phyloP scores from a whole-genome alignment of 1,140 invertebrate species.

The Linepithema humile region DNA sequence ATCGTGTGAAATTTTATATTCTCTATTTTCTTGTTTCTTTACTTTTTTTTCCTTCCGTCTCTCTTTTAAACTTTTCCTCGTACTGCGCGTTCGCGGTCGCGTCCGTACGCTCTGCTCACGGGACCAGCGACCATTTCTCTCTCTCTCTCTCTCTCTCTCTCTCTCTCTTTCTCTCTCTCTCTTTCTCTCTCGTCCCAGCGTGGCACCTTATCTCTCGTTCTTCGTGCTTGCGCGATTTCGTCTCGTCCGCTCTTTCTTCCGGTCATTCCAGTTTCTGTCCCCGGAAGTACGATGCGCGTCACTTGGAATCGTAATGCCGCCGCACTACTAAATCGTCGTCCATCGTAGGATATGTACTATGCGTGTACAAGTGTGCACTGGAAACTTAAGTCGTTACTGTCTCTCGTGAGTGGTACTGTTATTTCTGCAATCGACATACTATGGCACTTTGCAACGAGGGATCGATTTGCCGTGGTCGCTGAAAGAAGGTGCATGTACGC shows the following conservation, averaged over 20 bases:
- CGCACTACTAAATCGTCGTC: conserved; percentile 38
- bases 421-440: conserved; percentile 20
- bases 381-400: conserved; percentile 6
- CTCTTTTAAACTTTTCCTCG: conserved; percentile 47
- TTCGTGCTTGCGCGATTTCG: conserved; percentile 55
- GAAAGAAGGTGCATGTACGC: conserved; percentile 30
- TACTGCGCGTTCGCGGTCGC: conserved; percentile 50
- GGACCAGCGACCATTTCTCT: conserved; percentile 74
- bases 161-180: too few species aligned
- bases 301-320: conserved; percentile 68
- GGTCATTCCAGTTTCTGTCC: conserved; percentile 58
- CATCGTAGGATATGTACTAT: conserved; percentile 45
- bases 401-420: not conserved
- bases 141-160: too few species aligned
- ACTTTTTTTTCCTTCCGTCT: conserved; percentile 24
- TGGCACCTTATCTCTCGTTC: conserved; percentile 67
- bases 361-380: conserved; percentile 31
- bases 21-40: not conserved
- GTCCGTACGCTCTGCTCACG: conserved; percentile 66
- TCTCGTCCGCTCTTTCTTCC: conserved; percentile 53
- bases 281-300: conserved; percentile 69
- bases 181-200: conserved; percentile 67
- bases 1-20: conserved; percentile 12
- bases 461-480: not conserved
- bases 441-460: conserved; percentile 27